A percentile compares a stretch with the other conserved stretches of the same genome.
Conservation (phyloP, 2,888 invertebrate genomes). For the Eurytoma californica region DNA sequence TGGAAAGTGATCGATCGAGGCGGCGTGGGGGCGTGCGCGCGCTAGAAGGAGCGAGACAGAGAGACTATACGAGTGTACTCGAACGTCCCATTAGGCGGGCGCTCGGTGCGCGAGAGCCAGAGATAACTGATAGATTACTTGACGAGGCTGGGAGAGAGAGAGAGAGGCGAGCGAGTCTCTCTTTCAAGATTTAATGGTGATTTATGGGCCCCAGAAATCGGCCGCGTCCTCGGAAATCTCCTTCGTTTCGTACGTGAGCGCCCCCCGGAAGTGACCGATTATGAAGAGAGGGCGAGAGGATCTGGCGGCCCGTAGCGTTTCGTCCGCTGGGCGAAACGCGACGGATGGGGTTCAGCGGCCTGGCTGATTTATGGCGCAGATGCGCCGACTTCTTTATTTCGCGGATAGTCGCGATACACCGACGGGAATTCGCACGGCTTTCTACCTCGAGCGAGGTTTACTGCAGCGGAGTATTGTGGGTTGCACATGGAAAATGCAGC, state of each 20-base stretch:
- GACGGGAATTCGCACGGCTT: no score
- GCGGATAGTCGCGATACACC: background rate
- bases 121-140: slow-evolving; percentile 68
- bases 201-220: slow-evolving; percentile 61
- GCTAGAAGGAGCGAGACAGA: slow-evolving; percentile 54
- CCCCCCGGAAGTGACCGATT: slow-evolving; percentile 30
- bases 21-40: background rate
- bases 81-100: slow-evolving; percentile 14
- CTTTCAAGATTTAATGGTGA: slow-evolving; percentile 71
- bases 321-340: background rate
- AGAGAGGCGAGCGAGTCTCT: slow-evolving; percentile 56
- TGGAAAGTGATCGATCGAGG: slow-evolving; percentile 62
- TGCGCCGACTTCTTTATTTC: slow-evolving; percentile 41
- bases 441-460: no score
- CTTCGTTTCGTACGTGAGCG: slow-evolving; percentile 25
- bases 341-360: slow-evolving; percentile 28
- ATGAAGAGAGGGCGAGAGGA: slow-evolving; percentile 5
- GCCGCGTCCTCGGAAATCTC: slow-evolving; percentile 22
- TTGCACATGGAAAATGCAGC: no score
- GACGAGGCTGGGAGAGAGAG: slow-evolving; percentile 58
- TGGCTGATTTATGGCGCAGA: slow-evolving; percentile 45
- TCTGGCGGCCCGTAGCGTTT: background rate
- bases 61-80: background rate
- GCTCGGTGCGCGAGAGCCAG: slow-evolving; percentile 42
- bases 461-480: no score